Base-by-base conservation (phyloP, 2,888 invertebrate genomes). In the Acronicta aceris region DNA sequence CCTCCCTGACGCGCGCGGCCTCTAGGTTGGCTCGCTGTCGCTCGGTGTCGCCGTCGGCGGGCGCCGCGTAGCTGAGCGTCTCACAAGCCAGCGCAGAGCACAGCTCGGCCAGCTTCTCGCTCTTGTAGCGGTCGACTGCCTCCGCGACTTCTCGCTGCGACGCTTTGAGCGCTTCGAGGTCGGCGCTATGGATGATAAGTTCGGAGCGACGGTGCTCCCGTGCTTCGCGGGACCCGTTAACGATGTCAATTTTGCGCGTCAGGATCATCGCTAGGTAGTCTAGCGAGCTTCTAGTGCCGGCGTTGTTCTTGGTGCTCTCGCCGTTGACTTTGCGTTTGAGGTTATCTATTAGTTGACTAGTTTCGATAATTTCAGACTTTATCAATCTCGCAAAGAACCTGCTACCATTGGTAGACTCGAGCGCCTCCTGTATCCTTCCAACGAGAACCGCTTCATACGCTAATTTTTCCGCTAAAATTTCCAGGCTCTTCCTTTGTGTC, bases 361-460 rank as follows among this genome's bases (percentile, higher is more conserved):
- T 97, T 95, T 97, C 97, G 78, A 96, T 95, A 79, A 97, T 95
- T 94, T 97, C 97, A 83, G 96, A 96, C 82, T 95, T 95, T 52
- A 96, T 95, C 80, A 96, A 95, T 56, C 96, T 90, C 70, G 96
- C 95, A 78, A 96, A 95, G 72, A 95, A 91, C 72, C 95, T 90
- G 73, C 95, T 95, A 67, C 95, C 95, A 76, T 95, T 95, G 21
- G 95, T 95, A 42, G 95, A 94, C 59, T 95, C 93, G 52, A 97
- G 92, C 50, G 97, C 96, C 85, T 97, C 96, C 75, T 96, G 96
- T 70, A 97, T 95, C 79, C 96, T 95, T 66, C 96, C 95, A 61
- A 97, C 95, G 60, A 97, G 95, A 25, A 97, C 96, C 60, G 97
- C 96, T 90, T 98, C 97, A 85, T 96, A 97, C 0, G 98, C 97